Base-by-base conservation (phyloP, 2,888 invertebrate species). In the Nephrotoma appendiculata region DNA sequence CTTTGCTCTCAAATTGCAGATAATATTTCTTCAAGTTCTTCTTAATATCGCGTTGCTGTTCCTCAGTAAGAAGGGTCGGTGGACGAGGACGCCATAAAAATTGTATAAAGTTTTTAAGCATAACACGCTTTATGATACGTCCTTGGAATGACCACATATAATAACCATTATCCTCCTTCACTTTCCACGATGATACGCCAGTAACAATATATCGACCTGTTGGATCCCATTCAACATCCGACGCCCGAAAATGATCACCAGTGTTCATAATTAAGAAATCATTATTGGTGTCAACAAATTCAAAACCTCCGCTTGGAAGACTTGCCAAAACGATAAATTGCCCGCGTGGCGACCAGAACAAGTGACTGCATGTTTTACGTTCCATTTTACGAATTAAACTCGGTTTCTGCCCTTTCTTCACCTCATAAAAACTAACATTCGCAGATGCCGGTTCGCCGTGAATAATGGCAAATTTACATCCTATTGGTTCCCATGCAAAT, bases 201-300 rank as follows among this genome's bases (percentile, higher is more conserved):
- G 99, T 98, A 86, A 97, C 96, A 12, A 99, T 98, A 90, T 98
- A 99, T 88, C 99, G 95, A 1, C 99, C 99, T 3, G 99, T 99
- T 1, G 99, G 99, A 92, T 99, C 99, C 99, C 99, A 99, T 91
- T 99, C 99, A 1, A 99, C 97, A 90, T 99, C 98, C 0, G 98
- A 98, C 5, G 94, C 94, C 90, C 96, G 96, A 92, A 97, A 98
- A 92, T 99, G 99, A 91, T 98, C 98, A 0, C 96, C 96, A 11
- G 96, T 95, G 90, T 96, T 96, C 96, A 98, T 98, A n/a, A 98
- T 94, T 6, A 98, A 95, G 91, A 98, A 98, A 90, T 99, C 99
- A 89, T 96, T 96, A 87, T 95, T 94, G 0, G 98, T 97, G 90
- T 99, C 99, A 85, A 99, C 95, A 91, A 99, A 99, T 92, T 99